phyloP scores from a whole-genome alignment of 2,113 vertebrate species.

The Scytalopus superciliaris region DNA sequence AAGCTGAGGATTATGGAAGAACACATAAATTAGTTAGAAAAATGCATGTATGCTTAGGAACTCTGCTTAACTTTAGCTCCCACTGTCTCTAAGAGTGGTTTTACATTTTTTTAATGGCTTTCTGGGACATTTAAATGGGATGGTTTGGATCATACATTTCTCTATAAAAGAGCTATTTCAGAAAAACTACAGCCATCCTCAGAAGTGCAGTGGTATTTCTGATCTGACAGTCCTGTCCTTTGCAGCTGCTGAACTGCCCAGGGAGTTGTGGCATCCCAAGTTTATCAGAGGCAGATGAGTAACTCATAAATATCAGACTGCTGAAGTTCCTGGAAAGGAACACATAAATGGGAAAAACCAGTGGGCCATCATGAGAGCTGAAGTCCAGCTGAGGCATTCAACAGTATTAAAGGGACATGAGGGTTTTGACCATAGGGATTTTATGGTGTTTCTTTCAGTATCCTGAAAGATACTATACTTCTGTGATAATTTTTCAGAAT shows the following conservation, averaged over 20 bases:
- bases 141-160: not conserved
- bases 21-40: not conserved
- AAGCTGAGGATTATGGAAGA: not conserved
- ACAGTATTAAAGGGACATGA: not conserved
- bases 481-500: not conserved
- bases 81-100: not conserved
- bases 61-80: not conserved
- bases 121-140: not conserved
- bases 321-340: not conserved
- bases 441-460: not conserved
- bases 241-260: not conserved
- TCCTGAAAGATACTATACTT: not conserved
- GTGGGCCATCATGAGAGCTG: not conserved
- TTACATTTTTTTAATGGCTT: not conserved
- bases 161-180: not conserved
- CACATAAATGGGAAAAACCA: not conserved
- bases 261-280: fast-evolving
- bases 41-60: not conserved
- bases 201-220: not conserved
- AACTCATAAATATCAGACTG: not conserved
- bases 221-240: not conserved
- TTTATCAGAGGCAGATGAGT: not conserved
- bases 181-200: not conserved
- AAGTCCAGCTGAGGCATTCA: not conserved
- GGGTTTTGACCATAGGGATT: not conserved